These are phyloP conservation scores for Acrocephalus scirpaceus DNA, from an alignment of 2,797 vertebrate species.

Conservation along the genomic window DNA sequence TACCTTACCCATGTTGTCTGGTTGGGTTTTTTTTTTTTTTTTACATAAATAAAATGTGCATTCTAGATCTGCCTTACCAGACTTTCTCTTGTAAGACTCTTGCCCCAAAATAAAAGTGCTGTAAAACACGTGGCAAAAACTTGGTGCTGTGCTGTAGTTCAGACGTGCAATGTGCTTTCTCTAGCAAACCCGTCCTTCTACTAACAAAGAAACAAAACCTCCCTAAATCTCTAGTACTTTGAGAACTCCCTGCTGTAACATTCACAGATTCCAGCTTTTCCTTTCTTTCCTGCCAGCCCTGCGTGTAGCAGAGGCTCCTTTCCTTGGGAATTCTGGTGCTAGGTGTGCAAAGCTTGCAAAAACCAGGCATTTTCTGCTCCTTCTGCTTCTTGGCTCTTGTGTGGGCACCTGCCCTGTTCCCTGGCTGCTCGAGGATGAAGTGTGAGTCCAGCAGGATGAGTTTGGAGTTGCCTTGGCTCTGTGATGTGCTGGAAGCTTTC, in stretches of 20 bases:
- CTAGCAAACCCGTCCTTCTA: neutral
- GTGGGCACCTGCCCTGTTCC: rapidly evolving
- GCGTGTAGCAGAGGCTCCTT: neutral
- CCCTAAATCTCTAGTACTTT: neutral
- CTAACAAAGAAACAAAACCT: neutral
- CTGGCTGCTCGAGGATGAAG: rapidly evolving
- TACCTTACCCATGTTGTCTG: conserved; percentile 70
- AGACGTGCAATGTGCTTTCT: neutral
- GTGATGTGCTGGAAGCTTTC: neutral
- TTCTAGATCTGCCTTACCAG: conserved; percentile 65
- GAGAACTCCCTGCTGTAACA: neutral
- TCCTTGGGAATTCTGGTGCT: neutral
- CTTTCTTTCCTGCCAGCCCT: neutral
- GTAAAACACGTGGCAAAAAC: neutral
- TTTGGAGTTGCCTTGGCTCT: neutral
- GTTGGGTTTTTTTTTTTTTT: conserved; percentile 71
- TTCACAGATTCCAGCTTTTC: neutral
- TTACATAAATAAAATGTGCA: conserved; percentile 84
- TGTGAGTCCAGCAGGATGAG: neutral
- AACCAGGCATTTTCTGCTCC: rapidly evolving
- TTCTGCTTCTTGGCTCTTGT: neutral
- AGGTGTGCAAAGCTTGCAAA: neutral
- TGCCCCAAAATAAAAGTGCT: conserved; percentile 3
- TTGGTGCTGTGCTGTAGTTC: neutral
- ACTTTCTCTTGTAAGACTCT: conserved; percentile 8